A percentile compares a stretch with the other conserved stretches of the same genome.
Conservation (phyloP, 2,888 invertebrate species). For the Cantharis nigra region DNA sequence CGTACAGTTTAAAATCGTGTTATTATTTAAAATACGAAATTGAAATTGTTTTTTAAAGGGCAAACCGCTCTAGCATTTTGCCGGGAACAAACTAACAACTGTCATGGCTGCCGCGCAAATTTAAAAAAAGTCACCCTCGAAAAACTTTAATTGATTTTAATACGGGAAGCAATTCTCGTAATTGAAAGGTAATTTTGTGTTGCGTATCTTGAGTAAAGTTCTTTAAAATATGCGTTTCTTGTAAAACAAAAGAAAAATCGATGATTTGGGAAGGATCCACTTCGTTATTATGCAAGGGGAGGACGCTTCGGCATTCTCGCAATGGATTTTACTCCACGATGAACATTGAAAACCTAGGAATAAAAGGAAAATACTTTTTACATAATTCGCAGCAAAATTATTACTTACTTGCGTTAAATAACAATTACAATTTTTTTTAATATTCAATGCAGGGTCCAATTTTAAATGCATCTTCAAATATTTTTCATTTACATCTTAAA, state of each 20-base stretch:
- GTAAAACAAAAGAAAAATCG: constrained; percentile 4
- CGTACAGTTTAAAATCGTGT: constrained; percentile 17
- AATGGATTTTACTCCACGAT: neutral
- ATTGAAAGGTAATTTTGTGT: neutral
- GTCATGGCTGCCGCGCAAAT: constrained; percentile 49
- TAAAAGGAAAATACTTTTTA: neutral
- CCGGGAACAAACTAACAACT: constrained; percentile 45
- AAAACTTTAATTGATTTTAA: neutral
- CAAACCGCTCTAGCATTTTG: constrained; percentile 34
- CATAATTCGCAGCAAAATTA: neutral
- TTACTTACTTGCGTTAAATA: neutral
- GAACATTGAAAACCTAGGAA: neutral
- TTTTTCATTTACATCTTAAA: neutral
- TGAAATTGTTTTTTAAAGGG: constrained; percentile 8
- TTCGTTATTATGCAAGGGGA: neutral
- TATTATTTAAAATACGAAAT: constrained; percentile 14
- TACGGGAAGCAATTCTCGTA: neutral
- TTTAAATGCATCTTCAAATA: neutral
- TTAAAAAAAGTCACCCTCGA: constrained; percentile 33
- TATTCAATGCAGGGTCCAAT: neutral
- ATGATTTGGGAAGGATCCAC: constrained; percentile 6
- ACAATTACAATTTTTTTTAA: neutral
- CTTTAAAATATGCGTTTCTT: constrained; percentile 3
- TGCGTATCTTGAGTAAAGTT: neutral
- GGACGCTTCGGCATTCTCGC: neutral